These are phyloP conservation scores for Sebastes cheni DNA, from an alignment of 2,797 vertebrate species.

Conservation along the genomic window DNA sequence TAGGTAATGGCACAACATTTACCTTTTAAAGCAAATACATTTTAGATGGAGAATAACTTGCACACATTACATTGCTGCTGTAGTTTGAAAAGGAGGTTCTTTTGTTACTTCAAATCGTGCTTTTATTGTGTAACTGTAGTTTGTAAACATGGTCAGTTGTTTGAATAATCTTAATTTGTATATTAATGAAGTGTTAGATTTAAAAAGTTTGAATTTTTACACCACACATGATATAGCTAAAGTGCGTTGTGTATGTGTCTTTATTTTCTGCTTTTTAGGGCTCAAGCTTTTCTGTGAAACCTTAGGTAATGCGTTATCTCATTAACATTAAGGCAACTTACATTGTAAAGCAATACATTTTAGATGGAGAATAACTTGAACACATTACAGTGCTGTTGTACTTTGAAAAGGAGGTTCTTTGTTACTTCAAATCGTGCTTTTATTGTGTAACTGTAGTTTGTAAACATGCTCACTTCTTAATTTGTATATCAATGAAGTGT, in stretches of 20 bases:
- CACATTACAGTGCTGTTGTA: conserved; percentile 38
- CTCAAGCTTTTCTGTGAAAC: conserved; percentile 16
- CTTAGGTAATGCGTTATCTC: conserved; percentile 2
- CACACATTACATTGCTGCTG: conserved; percentile 32
- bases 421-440: conserved; percentile 44
- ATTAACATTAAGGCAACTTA: conserved; percentile 24
- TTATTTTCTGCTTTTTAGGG: conserved; percentile 18
- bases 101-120: conserved; percentile 50
- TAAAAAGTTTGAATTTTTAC: conserved; percentile 29
- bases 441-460: conserved; percentile 18
- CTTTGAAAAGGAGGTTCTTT: conserved; percentile 54
- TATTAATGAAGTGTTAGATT: conserved; percentile 8
- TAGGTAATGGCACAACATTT: conserved; percentile 14
- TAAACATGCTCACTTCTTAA: conserved; percentile 15
- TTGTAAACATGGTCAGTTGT: conserved; percentile 10
- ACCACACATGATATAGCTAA: conserved; percentile 28
- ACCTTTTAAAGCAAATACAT: conserved; percentile 11
- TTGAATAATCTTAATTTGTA: not conserved
- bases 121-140: conserved; percentile 15
- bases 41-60: conserved; percentile 26
- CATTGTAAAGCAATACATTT: conserved; percentile 17
- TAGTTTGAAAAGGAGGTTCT: conserved; percentile 50
- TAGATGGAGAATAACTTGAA: conserved; percentile 23
- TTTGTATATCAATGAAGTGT: conserved; percentile 3
- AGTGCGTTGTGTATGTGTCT: conserved; percentile 44